Evolutionary conservation across 2,113 vertebrate species (phyloP).

Genomic region (Mus musculus): DNA sequence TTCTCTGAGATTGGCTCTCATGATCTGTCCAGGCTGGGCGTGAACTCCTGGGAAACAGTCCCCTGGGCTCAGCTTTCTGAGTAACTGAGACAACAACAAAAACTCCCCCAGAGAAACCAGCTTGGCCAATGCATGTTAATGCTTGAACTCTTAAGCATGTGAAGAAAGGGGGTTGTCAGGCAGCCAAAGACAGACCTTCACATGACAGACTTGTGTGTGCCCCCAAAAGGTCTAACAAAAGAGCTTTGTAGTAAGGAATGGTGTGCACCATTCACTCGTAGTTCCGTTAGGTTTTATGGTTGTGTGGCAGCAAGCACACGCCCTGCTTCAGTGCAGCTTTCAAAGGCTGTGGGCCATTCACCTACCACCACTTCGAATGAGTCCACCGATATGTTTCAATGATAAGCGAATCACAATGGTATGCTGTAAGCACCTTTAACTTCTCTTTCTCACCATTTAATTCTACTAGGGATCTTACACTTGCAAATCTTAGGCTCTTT

Average conservation of each 20-base stretch:
- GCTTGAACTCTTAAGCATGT: conserved; percentile 16
- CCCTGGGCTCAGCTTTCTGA: neutral
- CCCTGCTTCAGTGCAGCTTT: neutral
- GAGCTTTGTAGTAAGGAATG: neutral
- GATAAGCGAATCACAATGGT: neutral
- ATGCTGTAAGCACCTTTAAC: neutral
- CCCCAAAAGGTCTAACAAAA: neutral
- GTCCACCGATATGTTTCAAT: neutral
- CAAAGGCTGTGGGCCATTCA: neutral
- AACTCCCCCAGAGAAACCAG: neutral
- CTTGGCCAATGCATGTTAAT: conserved; percentile 58
- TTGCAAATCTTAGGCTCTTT: neutral
- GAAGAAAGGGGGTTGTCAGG: neutral
- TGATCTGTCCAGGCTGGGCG: neutral
- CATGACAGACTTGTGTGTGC: neutral
- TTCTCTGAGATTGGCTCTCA: neutral
- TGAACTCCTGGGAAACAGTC: neutral
- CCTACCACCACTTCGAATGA: neutral
- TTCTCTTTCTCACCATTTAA: neutral
- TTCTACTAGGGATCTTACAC: neutral
- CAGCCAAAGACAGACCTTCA: conserved; percentile 26
- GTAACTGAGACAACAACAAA: neutral
- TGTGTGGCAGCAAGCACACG: neutral
- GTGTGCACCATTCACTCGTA: neutral
- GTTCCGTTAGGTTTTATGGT: neutral